Base-by-base conservation (phyloP, 2,888 invertebrate species). In the Branchipolynoe longqiensis region DNA sequence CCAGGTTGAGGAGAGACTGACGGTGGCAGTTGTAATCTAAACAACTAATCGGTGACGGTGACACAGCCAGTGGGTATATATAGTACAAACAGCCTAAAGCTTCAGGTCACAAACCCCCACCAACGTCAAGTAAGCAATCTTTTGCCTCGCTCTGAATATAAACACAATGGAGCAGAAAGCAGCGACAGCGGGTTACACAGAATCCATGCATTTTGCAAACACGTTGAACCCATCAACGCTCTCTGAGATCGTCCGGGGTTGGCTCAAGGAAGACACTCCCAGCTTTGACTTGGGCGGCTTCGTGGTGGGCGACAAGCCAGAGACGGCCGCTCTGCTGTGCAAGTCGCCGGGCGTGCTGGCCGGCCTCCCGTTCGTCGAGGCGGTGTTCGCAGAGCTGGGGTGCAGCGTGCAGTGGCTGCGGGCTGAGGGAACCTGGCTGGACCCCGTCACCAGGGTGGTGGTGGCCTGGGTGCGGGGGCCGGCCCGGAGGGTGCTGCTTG, bases 351-450 rank as follows among this genome's bases (percentile, higher is more conserved):
- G 94, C 0, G 91, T 94, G 31, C 85, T 94, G 18, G 94, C 94
- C 0, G 94, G 94, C 0, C 87, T 89, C 56, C 94, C 94, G 0
- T 94, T 94, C 88, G 91, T 93, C 62, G 91, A 94, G 84, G 93
- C 94, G 12, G 87, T 94, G 0, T 94, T 94, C 86, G 87, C 91
- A 64, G 93, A 93, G 88, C 87, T 94, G 22, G 92, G 92, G 36
- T 93, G 94, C 85, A 82, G 62, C 6, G 92, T 94, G 6, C 86
- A 90, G 14, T 94, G 94, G 94, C 85, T 89, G 54, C 89, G 87
- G 48, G 78, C 88, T 22, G 94, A 94, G 86, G 94, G 94, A 0
- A 87, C 89, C 0, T 89, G 87, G 54, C 58, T 93, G 40, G 89
- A 91, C 22, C 87, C 89, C 28, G 73, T 85, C 18, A 78, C 59